These are phyloP conservation scores for Coelopa pilipes DNA, from an alignment of 2,888 invertebrate genomes.

Conservation along the genomic window DNA sequence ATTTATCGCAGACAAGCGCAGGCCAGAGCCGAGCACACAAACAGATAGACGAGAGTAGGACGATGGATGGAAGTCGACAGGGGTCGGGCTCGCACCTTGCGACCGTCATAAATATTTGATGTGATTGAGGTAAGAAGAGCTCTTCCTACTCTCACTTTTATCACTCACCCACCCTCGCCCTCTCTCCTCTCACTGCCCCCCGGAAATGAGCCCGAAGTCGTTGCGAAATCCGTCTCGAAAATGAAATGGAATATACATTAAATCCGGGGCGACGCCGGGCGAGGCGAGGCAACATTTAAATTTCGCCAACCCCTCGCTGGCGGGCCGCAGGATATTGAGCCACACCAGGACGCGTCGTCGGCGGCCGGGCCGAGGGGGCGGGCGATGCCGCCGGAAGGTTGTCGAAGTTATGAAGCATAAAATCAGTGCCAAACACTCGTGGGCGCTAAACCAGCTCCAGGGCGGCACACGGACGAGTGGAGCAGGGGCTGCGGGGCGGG, in stretches of 20 bases:
- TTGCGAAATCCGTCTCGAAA: constrained; percentile 20
- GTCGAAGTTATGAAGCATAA: constrained; percentile 65
- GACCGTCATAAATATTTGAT: constrained; percentile 34
- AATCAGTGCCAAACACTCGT: constrained; percentile 59
- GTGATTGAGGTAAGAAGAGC: constrained; percentile 14
- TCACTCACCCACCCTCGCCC: neutral
- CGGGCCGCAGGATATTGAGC: constrained; percentile 55
- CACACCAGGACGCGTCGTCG: constrained; percentile 53
- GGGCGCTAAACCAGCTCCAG: constrained; percentile 43
- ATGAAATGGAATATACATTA: constrained; percentile 32
- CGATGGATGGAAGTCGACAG: constrained; percentile 21
- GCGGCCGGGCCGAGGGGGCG: constrained; percentile 37
- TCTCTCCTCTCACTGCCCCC: neutral
- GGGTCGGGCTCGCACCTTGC: constrained; percentile 21
- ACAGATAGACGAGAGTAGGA: constrained; percentile 32
- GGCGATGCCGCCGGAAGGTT: constrained; percentile 51
- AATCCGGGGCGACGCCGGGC: neutral
- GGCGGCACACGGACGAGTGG: neutral
- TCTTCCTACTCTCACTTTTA: neutral
- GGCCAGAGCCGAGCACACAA: constrained; percentile 31
- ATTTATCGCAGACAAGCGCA: constrained; percentile 40
- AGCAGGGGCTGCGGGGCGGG: neutral
- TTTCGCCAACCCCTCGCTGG: constrained; percentile 23
- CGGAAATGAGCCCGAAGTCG: neutral
- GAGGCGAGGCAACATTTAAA: constrained; percentile 28